Evolutionary conservation across 2,888 invertebrate species (phyloP).

Genomic region (Drosophila formosana): DNA sequence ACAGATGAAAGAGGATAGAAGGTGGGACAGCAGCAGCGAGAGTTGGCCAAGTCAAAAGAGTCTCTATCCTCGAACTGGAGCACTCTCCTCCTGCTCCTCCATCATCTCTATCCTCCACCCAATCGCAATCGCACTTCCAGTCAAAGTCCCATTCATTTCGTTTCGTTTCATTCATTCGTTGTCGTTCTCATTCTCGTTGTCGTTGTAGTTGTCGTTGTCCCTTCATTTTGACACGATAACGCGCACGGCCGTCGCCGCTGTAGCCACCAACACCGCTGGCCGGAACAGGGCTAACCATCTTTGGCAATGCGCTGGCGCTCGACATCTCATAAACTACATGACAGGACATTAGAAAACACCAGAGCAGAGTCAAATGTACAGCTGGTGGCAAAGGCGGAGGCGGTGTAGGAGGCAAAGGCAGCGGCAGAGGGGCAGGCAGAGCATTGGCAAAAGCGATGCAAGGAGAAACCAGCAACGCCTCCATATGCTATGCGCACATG

Average conservation of each 20-base stretch:
- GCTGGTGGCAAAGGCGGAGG: background rate
- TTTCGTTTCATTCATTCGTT: conserved; percentile 65
- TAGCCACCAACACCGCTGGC: conserved; percentile 27
- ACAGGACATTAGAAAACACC: conserved; percentile 80
- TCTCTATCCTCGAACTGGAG: conserved; percentile 27
- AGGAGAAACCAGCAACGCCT: conserved; percentile 65
- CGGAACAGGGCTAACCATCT: conserved; percentile 67
- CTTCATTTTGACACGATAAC: conserved; percentile 81
- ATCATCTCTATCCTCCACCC: background rate
- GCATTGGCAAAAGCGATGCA: conserved; percentile 43
- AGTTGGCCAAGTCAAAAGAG: conserved; percentile 59
- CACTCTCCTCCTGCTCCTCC: conserved; percentile 17
- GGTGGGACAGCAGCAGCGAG: conserved; percentile 7
- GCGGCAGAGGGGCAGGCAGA: conserved; percentile 32
- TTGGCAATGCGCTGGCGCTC: conserved; percentile 77
- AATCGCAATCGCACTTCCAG: conserved; percentile 12
- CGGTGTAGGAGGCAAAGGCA: background rate
- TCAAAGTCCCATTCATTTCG: conserved; percentile 40
- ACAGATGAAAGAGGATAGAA: background rate
- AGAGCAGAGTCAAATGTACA: conserved; percentile 39
- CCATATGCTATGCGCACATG: conserved; percentile 54
- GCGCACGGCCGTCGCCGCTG: conserved; percentile 60
- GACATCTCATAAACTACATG: conserved; percentile 82
- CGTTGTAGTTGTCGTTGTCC: conserved; percentile 77
- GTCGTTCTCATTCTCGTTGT: conserved; percentile 63